Conservation (phyloP, 2,888 invertebrate species). For the Acrobasis suavella region DNA sequence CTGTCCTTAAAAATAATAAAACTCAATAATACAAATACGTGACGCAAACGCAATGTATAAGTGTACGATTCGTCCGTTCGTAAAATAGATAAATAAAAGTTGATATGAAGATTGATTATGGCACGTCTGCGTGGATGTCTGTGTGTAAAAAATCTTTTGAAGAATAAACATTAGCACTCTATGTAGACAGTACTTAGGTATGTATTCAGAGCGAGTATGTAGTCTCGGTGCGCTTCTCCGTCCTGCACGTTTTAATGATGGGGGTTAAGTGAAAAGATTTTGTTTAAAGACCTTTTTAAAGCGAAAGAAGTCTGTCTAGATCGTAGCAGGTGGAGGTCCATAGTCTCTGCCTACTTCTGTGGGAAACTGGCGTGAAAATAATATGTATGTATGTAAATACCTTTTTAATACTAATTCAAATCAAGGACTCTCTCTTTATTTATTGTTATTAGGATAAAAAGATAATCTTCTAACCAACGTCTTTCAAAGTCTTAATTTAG, state of each 20-base stretch:
- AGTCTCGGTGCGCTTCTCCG: slow-evolving; percentile 45
- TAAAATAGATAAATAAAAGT: slow-evolving; percentile 6
- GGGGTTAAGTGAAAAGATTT: slow-evolving; percentile 37
- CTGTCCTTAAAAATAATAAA: background rate
- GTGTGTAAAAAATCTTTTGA: slow-evolving; percentile 18
- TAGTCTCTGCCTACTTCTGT: no score
- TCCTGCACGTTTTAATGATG: slow-evolving; percentile 53
- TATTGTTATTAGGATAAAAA: background rate
- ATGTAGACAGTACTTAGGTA: slow-evolving; percentile 26
- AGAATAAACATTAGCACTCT: slow-evolving; percentile 26
- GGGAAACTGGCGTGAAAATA: no score
- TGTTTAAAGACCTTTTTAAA: no score
- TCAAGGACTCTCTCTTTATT: no score
- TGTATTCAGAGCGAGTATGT: slow-evolving; percentile 24
- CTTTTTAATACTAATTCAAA: no score
- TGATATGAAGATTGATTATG: slow-evolving; percentile 19
- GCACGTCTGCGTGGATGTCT: background rate
- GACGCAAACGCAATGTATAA: slow-evolving; percentile 4
- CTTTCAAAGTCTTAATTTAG: no score
- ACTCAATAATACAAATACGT: background rate
- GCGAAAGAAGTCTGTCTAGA: no score
- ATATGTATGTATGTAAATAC: no score
- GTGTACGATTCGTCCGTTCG: slow-evolving; percentile 1
- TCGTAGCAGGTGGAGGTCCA: no score
- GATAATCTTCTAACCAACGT: no score